Percentiles rank a stretch among this genome's conserved stretches.
phyloP scores from a whole-genome alignment of 1,140 invertebrate species.

The Drosophila ananassae region DNA sequence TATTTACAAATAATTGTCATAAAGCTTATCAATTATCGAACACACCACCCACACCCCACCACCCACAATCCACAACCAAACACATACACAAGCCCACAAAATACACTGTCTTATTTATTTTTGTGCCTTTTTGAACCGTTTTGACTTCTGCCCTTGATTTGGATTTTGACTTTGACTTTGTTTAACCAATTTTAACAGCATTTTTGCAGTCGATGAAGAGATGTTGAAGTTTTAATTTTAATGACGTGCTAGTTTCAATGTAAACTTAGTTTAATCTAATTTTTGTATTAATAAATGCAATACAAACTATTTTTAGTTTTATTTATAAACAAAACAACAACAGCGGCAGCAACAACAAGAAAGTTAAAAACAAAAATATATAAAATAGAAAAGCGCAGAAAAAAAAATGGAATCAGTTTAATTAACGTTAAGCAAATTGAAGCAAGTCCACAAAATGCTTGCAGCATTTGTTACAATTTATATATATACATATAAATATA shows the following conservation, averaged over 20 bases:
- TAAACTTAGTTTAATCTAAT: conserved; percentile 73
- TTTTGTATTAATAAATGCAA: conserved; percentile 80
- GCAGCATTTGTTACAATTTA: conserved; percentile 79
- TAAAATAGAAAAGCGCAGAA: conserved; percentile 23
- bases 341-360: conserved; percentile 18
- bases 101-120: conserved; percentile 44
- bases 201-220: conserved; percentile 69
- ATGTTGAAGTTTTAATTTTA: conserved; percentile 62
- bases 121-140: conserved; percentile 19
- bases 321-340: conserved; percentile 58
- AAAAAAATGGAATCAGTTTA: conserved; percentile 46
- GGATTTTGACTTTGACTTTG: conserved; percentile 48
- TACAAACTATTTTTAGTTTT: conserved; percentile 80
- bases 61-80: conserved; percentile 6
- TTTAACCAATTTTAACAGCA: conserved; percentile 58
- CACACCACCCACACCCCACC: conserved; percentile 21
- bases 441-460: conserved; percentile 56
- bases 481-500: conserved; percentile 63
- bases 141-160: conserved; percentile 43
- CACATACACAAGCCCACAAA: conserved; percentile 11
- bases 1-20: conserved; percentile 75
- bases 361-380: conserved; percentile 21
- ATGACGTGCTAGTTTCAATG: conserved; percentile 72
- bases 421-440: conserved; percentile 72
- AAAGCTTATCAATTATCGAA: conserved; percentile 36